These are phyloP conservation scores for Sipha maydis DNA, from an alignment of 2,888 invertebrate species.

Conservation along the genomic window DNA sequence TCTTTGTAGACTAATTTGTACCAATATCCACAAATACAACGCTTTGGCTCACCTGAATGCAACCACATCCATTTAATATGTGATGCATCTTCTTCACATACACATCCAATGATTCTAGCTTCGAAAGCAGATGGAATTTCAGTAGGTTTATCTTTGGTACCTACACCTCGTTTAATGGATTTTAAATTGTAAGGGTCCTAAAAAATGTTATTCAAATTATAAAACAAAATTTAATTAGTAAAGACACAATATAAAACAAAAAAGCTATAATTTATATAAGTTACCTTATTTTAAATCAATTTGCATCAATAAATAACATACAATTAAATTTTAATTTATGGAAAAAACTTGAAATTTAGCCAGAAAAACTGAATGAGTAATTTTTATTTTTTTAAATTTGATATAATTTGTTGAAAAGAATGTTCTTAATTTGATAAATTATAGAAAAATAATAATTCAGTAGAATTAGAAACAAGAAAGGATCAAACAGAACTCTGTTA, in stretches of 20 bases:
- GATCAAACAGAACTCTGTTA: too few species aligned
- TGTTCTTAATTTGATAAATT: too few species aligned
- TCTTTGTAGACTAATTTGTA: constrained; percentile 77
- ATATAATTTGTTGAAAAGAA: too few species aligned
- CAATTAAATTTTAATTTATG: too few species aligned
- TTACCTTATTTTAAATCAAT: too few species aligned
- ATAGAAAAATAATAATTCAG: too few species aligned
- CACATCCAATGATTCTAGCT: constrained; percentile 91
- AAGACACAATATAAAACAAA: not conserved
- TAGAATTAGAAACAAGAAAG: too few species aligned
- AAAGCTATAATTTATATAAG: too few species aligned
- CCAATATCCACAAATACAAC: constrained; percentile 97
- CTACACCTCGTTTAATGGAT: constrained; percentile 80
- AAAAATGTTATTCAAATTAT: constrained; percentile 61
- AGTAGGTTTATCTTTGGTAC: constrained; percentile 87
- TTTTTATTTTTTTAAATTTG: too few species aligned
- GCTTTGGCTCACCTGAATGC: constrained; percentile 85
- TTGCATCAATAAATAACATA: too few species aligned
- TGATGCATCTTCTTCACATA: constrained; percentile 94
- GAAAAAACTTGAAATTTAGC: too few species aligned
- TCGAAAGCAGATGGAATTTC: constrained; percentile 90
- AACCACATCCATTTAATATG: constrained; percentile 95
- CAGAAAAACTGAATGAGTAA: too few species aligned
- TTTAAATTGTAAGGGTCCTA: constrained; percentile 85
- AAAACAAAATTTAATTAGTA: constrained; percentile 27